phyloP scores from a whole-genome alignment of 2,888 invertebrate genomes.

The Eupithecia insigniata region DNA sequence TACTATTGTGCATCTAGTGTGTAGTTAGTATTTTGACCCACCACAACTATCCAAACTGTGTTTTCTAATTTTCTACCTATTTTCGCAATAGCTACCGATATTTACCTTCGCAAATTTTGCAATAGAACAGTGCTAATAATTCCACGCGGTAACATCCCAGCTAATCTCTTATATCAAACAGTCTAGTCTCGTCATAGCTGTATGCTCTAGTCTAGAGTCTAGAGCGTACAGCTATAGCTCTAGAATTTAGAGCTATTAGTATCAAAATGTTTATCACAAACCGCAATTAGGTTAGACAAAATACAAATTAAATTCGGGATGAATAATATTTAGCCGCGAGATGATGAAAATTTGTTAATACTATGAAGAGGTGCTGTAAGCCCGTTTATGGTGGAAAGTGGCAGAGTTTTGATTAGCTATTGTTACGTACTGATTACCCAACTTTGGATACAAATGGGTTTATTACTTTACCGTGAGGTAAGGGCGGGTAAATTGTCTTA shows the following conservation, averaged over 20 bases:
- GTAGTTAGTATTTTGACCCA: not conserved
- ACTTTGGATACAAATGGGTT: constrained; percentile 17
- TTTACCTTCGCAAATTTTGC: not conserved
- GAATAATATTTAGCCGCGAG: constrained; percentile 26
- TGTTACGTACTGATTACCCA: constrained; percentile 53
- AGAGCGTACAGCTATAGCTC: too few relatives aligned
- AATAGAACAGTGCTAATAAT: not conserved
- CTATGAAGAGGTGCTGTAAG: constrained; percentile 44
- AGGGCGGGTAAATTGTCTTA: not conserved
- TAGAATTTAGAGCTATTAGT: constrained; percentile 20
- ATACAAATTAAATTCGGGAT: constrained; percentile 22
- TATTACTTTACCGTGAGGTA: not conserved
- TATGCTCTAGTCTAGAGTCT: too few relatives aligned
- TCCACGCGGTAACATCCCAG: not conserved
- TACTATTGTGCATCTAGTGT: not conserved
- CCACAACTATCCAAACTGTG: not conserved
- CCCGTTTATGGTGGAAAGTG: constrained; percentile 56
- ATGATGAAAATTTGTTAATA: constrained; percentile 39
- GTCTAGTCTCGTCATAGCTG: not conserved
- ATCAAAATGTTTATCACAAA: constrained; percentile 27
- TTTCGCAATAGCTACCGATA: not conserved
- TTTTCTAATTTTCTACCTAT: not conserved
- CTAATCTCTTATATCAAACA: not conserved
- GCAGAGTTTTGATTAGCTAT: constrained; percentile 62
- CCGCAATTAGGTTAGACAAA: constrained; percentile 30